Evolutionary conservation across 2,888 invertebrate genomes (phyloP).

Genomic region (Tenthredo notha): DNA sequence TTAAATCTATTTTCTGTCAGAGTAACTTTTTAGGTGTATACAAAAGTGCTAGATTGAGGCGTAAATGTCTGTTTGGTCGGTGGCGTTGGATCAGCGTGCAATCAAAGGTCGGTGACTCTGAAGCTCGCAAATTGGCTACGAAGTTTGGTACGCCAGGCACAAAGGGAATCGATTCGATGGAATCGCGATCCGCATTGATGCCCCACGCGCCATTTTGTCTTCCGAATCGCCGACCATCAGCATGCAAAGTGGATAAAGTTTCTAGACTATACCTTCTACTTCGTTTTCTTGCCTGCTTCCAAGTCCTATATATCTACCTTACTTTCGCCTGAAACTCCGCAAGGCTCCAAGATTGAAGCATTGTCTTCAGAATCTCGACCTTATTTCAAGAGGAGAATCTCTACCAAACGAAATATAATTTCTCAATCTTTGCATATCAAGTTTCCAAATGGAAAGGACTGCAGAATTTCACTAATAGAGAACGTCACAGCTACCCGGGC

Average conservation of each 20-base stretch:
- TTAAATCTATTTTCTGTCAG: too few relatives aligned
- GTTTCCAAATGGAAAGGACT: not conserved
- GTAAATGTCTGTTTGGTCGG: not conserved
- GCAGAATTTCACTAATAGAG: not conserved
- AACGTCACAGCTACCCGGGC: not conserved
- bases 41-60: not conserved
- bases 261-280: conserved; percentile 66
- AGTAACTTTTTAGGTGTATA: not conserved
- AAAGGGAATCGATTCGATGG: conserved; percentile 71
- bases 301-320: conserved; percentile 37
- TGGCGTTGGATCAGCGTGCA: conserved; percentile 71
- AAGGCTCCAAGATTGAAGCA: conserved; percentile 38
- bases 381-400: not conserved
- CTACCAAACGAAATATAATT: not conserved
- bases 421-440: not conserved
- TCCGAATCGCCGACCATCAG: conserved; percentile 71
- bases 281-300: conserved; percentile 43
- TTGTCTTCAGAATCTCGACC: conserved; percentile 24
- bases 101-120: conserved; percentile 74
- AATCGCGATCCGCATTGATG: conserved; percentile 64
- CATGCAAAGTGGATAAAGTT: conserved; percentile 74
- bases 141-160: conserved; percentile 68
- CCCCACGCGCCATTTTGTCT: conserved; percentile 62
- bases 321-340: conserved; percentile 19
- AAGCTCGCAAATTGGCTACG: conserved; percentile 74